A percentile compares a stretch with the other conserved stretches of the same genome.
Evolutionary conservation across 2,888 invertebrate genomes (phyloP).

Genomic region (Hyposoter dolosus): DNA sequence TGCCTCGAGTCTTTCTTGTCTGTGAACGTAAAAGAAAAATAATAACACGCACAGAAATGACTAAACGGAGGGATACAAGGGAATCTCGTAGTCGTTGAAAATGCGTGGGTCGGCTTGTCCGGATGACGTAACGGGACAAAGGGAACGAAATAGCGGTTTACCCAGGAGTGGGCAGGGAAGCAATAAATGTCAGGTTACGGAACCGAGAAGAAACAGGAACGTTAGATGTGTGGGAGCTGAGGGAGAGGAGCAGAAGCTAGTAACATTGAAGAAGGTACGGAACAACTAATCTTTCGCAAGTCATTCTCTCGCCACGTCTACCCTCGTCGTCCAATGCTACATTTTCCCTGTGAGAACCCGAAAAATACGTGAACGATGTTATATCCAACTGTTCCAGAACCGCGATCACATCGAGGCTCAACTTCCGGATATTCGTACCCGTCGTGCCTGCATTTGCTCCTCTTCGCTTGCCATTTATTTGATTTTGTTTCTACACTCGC

Average conservation of each 20-base stretch:
- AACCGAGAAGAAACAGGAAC: constrained; percentile 53
- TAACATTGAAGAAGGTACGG: constrained; percentile 58
- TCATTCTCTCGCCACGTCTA: constrained; percentile 60
- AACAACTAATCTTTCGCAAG: constrained; percentile 61
- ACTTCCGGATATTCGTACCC: constrained; percentile 36
- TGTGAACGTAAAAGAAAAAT: constrained; percentile 6
- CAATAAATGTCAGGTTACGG: constrained; percentile 66
- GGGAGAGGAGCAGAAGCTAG: background rate
- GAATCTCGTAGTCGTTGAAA: constrained; percentile 2
- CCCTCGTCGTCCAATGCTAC: constrained; percentile 57
- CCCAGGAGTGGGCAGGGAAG: constrained; percentile 34
- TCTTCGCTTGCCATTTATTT: constrained; percentile 7
- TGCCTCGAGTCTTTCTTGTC: background rate
- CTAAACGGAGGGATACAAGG: background rate
- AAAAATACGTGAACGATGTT: constrained; percentile 39
- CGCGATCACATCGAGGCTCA: constrained; percentile 27
- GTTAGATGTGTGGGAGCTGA: background rate
- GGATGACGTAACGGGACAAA: constrained; percentile 43
- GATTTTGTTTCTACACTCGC: constrained; percentile 10
- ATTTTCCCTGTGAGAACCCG: constrained; percentile 11
- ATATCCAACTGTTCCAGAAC: constrained; percentile 37
- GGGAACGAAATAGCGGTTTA: constrained; percentile 40
- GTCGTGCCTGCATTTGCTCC: constrained; percentile 15
- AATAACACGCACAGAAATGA: constrained; percentile 16
- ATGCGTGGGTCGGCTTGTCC: constrained; percentile 2